Percentiles rank a stretch among this genome's conserved stretches.
These are phyloP conservation scores for Pungitius pungitius DNA, from an alignment of 2,113 vertebrate genomes.

Conservation along the genomic window DNA sequence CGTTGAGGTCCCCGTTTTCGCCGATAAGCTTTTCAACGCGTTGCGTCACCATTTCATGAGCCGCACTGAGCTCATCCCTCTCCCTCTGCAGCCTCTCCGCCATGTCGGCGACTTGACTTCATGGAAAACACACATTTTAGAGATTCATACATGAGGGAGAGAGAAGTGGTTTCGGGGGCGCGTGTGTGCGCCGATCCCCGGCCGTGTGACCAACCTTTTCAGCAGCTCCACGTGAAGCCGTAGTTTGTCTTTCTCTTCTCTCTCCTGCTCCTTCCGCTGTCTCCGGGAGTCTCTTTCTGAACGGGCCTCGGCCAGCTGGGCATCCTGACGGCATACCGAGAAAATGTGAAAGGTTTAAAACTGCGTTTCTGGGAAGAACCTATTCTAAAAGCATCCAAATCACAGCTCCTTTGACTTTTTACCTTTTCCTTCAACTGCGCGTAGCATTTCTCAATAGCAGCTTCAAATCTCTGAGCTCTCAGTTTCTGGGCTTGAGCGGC, in stretches of 20 bases:
- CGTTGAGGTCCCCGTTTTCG: conserved; percentile 79
- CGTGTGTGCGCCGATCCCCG: neutral
- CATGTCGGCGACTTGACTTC: conserved; percentile 82
- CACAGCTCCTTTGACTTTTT: neutral
- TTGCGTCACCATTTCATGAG: conserved; percentile 75
- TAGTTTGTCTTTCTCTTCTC: conserved; percentile 80
- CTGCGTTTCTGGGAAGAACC: neutral
- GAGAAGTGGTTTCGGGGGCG: neutral
- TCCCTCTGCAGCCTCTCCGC: conserved; percentile 77
- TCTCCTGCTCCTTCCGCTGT: conserved; percentile 74
- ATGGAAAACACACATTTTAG: conserved; percentile 9
- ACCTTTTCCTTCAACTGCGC: conserved; percentile 84
- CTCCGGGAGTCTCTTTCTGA: conserved; percentile 81
- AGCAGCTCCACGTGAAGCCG: conserved; percentile 78
- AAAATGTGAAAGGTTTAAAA: neutral
- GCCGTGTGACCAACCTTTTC: conserved; percentile 80
- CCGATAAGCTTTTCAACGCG: conserved; percentile 76
- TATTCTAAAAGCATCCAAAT: neutral
- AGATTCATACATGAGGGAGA: neutral
- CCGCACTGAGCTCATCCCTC: conserved; percentile 68
- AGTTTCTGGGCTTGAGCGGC: conserved; percentile 82
- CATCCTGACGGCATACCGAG: conserved; percentile 76
- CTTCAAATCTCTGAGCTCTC: conserved; percentile 81
- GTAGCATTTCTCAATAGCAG: conserved; percentile 78
- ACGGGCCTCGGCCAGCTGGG: conserved; percentile 76